These are phyloP conservation scores for Zeugodacus cucurbitae DNA, from an alignment of 1,140 invertebrate genomes.

Conservation along the genomic window DNA sequence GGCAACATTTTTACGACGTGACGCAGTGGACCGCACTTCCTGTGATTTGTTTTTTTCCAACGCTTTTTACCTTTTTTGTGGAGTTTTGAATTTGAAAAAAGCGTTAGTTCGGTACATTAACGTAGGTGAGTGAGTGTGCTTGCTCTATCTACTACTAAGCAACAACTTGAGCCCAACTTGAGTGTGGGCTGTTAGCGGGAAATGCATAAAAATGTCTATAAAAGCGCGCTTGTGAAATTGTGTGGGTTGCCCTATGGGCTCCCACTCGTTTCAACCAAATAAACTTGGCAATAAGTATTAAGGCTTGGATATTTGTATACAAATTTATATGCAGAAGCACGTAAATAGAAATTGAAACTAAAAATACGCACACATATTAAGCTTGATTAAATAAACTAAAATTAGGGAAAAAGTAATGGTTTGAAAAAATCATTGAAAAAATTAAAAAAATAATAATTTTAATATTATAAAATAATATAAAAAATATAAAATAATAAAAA, in stretches of 20 bases:
- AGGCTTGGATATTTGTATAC: neutral
- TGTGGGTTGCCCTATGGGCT: neutral
- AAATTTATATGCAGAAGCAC: neutral
- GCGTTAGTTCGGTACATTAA: neutral
- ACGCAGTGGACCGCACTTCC: constrained; percentile 36
- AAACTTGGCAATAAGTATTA: neutral
- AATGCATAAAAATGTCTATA: neutral
- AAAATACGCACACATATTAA: too few species aligned
- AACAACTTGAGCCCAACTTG: too few species aligned
- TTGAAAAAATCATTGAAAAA: too few species aligned
- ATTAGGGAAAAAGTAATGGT: too few species aligned
- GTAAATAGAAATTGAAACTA: too few species aligned
- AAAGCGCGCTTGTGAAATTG: neutral
- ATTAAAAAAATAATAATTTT: too few species aligned
- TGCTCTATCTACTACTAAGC: neutral
- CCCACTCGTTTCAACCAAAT: neutral
- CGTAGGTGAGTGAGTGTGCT: neutral
- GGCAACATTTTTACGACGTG: neutral
- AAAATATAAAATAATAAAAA: too few species aligned
- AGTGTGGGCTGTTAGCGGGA: neutral
- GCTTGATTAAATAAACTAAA: too few species aligned
- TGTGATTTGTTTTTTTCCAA: neutral
- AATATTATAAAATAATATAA: too few species aligned
- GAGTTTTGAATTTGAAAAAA: neutral
- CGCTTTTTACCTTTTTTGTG: neutral